Base-by-base conservation (phyloP, 2,113 vertebrate species). In the Protomyctophum bolini region DNA sequence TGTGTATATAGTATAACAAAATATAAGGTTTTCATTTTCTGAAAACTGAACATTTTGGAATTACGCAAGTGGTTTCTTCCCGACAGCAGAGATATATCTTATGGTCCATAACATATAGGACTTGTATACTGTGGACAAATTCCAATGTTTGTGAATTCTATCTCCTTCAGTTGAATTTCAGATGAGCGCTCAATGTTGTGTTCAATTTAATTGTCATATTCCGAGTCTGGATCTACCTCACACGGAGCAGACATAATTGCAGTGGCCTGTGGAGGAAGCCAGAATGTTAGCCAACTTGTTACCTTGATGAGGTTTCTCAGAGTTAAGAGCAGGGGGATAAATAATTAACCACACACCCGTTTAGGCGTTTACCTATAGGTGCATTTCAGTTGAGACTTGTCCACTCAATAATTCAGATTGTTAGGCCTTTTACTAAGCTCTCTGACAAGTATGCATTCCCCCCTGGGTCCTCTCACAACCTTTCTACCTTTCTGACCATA, bases 401-500 rank as follows among this genome's bases (percentile, higher is more conserved):
- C 76, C 76, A 28, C 69, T 92, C 70, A 92, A 92, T 92, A 86
- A 92, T 93, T 92, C 77, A 91, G 61, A 75, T 88, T 83, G 86
- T 80, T 80, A 87, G 83, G 87, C 82, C 85, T 88, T 94, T 92
- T 88, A 91, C 91, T 91, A 90, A 84, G 87, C 91, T 73, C 80
- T 75, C 63, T 48, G 90, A 91, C 54, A 91, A 92, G 91, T 80
- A 92, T 93, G 88, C 70, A 93, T 87, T 54, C 76, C 58, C 70
- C 60, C 15, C 78, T 55, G 70, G 79, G 83, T 80, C 84, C 70
- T 83, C 48, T 84, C 57, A 49, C 69, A 87, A 79, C 86, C 59
- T 69, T 57, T 4, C 48, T 57, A 51, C 68, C 72, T 82, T 86
- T 70, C 73, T 79, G 79, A 87, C 86, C 56, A 79, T 21, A 21